Evolutionary conservation across 2,113 vertebrate species (phyloP).

Genomic region (Castor canadensis): DNA sequence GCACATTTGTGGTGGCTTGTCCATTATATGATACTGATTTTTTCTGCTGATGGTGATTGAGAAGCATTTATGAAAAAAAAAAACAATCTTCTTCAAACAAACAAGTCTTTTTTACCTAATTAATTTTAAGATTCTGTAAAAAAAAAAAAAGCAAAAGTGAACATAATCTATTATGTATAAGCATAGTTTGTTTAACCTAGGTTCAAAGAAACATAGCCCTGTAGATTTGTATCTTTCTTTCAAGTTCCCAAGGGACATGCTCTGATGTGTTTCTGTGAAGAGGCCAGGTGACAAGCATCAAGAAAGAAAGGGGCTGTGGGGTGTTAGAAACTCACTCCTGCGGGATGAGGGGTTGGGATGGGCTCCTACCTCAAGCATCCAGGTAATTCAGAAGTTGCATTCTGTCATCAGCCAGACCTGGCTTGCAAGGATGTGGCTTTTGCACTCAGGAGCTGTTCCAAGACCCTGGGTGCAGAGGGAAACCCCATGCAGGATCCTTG

Average conservation of each 20-base stretch:
- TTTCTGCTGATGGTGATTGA: conserved; percentile 17
- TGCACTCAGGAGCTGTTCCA: neutral
- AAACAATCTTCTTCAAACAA: neutral
- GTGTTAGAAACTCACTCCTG: neutral
- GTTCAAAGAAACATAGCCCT: neutral
- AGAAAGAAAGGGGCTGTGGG: neutral
- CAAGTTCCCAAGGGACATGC: neutral
- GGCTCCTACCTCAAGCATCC: conserved; percentile 61
- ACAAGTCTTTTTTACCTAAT: neutral
- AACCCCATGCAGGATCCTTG: no score
- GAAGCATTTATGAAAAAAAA: conserved; percentile 4
- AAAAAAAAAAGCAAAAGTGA: neutral
- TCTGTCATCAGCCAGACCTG: neutral
- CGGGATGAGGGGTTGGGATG: neutral
- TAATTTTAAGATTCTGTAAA: neutral
- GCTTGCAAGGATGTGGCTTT: conserved; percentile 32
- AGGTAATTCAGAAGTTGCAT: neutral
- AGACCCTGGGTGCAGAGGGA: neutral
- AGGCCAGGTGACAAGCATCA: neutral
- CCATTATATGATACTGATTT: neutral
- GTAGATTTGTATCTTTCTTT: neutral
- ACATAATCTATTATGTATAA: neutral
- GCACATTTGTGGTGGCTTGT: neutral
- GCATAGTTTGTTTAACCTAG: neutral
- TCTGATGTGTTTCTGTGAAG: neutral